Conservation (phyloP, 2,888 invertebrate genomes). For the Tridacna crocea region DNA sequence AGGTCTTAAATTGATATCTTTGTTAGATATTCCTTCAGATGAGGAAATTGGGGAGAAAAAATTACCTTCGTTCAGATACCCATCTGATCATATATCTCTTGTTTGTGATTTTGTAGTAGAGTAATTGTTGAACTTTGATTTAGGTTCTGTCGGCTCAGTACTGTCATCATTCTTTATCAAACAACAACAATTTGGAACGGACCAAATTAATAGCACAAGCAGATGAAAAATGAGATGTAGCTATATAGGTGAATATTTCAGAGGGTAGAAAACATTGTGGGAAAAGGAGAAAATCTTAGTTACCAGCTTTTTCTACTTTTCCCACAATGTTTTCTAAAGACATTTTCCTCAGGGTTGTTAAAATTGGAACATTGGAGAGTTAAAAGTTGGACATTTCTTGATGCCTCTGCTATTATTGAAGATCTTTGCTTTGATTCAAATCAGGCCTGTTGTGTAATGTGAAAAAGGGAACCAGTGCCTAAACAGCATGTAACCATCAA, state of each 20-base stretch:
- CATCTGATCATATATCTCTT: slow-evolving; percentile 91
- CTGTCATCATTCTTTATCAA: too few relatives aligned
- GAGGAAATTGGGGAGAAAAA: slow-evolving; percentile 89
- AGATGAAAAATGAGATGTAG: too few relatives aligned
- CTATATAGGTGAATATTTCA: too few relatives aligned
- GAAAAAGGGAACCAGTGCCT: too few relatives aligned
- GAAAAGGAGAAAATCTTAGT: background rate
- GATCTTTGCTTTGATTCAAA: too few relatives aligned
- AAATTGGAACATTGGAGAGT: background rate
- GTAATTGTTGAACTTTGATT: background rate
- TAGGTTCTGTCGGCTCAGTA: too few relatives aligned
- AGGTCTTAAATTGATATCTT: slow-evolving; percentile 86
- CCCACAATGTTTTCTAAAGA: background rate
- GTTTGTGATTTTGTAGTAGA: slow-evolving; percentile 80
- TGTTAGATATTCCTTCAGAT: slow-evolving; percentile 88
- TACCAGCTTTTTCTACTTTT: background rate
- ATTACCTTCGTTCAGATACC: slow-evolving; percentile 89
- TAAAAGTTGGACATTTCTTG: too few relatives aligned
- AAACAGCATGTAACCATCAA: too few relatives aligned
- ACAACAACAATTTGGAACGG: too few relatives aligned
- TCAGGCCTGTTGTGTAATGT: too few relatives aligned
- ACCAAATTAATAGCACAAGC: too few relatives aligned
- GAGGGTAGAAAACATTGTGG: background rate
- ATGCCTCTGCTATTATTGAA: too few relatives aligned
- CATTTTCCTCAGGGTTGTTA: background rate